Percentiles rank a stretch among this genome's conserved stretches.
Evolutionary conservation across 2,113 vertebrate species (phyloP).

Genomic region (Brachionichthys hirsutus): DNA sequence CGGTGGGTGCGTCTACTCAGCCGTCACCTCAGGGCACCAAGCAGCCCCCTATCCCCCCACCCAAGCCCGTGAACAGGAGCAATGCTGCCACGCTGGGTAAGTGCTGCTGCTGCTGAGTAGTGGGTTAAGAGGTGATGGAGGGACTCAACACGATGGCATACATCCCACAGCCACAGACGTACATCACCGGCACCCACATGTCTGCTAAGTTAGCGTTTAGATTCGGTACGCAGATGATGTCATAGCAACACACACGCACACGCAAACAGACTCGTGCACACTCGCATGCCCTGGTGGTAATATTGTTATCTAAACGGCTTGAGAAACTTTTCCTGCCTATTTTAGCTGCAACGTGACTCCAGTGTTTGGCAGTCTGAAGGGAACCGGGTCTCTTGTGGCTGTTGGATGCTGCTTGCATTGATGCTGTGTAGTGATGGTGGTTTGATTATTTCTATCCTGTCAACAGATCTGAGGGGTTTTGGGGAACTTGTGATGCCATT

Average conservation of each 20-base stretch:
- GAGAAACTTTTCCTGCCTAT: constrained; percentile 53
- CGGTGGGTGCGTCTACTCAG: constrained; percentile 74
- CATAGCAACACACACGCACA: constrained; percentile 18
- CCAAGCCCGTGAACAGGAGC: constrained; percentile 91
- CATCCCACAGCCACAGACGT: neutral
- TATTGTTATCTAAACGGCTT: constrained; percentile 54
- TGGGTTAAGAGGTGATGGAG: neutral
- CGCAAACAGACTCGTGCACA: constrained; percentile 12
- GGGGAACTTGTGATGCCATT: neutral
- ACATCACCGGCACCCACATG: neutral
- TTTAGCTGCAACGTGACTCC: constrained; percentile 45
- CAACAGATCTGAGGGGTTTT: constrained; percentile 21
- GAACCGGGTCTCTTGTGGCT: constrained; percentile 50
- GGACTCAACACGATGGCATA: neutral
- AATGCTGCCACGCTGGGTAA: constrained; percentile 87
- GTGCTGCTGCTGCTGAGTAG: constrained; percentile 53
- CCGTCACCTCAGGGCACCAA: constrained; percentile 76
- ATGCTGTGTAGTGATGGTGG: neutral
- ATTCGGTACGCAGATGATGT: constrained; percentile 35
- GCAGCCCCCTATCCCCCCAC: constrained; percentile 91
- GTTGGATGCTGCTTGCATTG: constrained; percentile 22
- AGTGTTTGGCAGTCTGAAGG: constrained; percentile 47
- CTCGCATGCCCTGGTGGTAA: constrained; percentile 27
- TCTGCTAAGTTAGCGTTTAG: constrained; percentile 21
- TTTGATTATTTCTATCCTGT: constrained; percentile 19